phyloP scores from a whole-genome alignment of 2,113 vertebrate species.

The Lasiurus borealis region DNA sequence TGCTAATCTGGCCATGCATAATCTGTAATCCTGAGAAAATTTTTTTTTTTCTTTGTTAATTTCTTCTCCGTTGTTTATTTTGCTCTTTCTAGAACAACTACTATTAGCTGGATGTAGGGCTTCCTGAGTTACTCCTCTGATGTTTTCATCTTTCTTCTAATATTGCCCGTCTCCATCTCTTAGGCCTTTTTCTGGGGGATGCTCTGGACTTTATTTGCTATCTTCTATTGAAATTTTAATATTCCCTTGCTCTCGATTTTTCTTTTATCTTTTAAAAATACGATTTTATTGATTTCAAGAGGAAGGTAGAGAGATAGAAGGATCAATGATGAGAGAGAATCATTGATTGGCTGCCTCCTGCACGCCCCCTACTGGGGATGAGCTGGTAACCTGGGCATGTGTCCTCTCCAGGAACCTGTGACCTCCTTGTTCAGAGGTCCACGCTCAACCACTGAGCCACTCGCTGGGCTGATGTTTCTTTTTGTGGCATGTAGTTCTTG shows the following conservation, averaged over 20 bases:
- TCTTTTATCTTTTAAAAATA: no score
- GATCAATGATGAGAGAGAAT: no score
- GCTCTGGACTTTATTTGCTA: constrained; percentile 4
- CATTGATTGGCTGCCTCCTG: no score
- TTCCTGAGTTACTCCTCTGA: neutral
- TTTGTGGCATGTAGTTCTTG: neutral
- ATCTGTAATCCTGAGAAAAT: neutral
- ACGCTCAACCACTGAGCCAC: no score
- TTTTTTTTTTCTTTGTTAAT: constrained; percentile 26
- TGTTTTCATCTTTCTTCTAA: neutral
- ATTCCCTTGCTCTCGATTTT: neutral
- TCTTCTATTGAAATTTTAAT: constrained; percentile 30
- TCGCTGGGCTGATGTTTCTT: neutral
- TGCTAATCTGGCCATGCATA: neutral
- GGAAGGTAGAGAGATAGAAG: no score
- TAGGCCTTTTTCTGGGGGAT: neutral
- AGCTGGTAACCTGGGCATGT: no score
- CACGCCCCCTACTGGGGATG: no score
- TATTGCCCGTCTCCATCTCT: neutral
- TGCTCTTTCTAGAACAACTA: neutral
- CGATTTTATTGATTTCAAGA: no score
- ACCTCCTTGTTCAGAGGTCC: no score
- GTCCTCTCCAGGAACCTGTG: no score
- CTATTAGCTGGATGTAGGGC: neutral
- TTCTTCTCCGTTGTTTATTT: neutral